Percentiles rank a stretch among this genome's conserved stretches.
phyloP scores from a whole-genome alignment of 2,113 vertebrate species.

The Pseudorasbora parva region DNA sequence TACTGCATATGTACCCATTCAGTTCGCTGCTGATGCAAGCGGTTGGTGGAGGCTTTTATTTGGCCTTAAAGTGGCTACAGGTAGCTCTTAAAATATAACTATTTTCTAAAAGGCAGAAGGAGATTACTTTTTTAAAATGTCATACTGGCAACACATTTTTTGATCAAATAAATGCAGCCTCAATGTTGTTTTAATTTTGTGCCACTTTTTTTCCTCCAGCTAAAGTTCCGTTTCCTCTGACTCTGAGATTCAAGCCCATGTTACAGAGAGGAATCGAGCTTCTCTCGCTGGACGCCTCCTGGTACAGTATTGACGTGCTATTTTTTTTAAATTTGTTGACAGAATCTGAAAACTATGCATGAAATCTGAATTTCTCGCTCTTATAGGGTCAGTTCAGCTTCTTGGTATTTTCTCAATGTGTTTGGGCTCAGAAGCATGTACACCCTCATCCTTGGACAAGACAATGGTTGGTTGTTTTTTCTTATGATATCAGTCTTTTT shows the following conservation, averaged over 20 bases:
- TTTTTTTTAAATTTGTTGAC: neutral
- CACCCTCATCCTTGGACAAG: constrained; percentile 81
- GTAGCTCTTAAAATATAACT: neutral
- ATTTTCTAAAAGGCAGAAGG: neutral
- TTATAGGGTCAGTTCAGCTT: constrained; percentile 83
- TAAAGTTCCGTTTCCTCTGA: constrained; percentile 80
- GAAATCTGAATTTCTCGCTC: constrained; percentile 12
- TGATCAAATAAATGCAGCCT: no score
- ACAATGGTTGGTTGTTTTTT: constrained; percentile 74
- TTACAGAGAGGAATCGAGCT: constrained; percentile 84
- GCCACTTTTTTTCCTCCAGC: constrained; percentile 65
- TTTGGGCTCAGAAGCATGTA: constrained; percentile 82
- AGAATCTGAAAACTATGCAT: neutral
- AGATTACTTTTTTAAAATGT: neutral
- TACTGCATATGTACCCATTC: neutral
- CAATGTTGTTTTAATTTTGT: neutral
- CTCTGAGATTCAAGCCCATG: constrained; percentile 86
- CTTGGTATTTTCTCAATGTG: constrained; percentile 84
- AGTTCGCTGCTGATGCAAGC: constrained; percentile 5
- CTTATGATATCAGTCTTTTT: neutral
- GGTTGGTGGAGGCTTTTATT: neutral
- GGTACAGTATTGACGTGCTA: constrained; percentile 66
- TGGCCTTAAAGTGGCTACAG: neutral
- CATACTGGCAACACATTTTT: neutral
- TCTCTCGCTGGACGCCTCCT: constrained; percentile 81